Evolutionary conservation across 2,888 invertebrate species (phyloP), one percentile per base, ranked within the genome.

Genomic region (Aradus depressus): DNA sequence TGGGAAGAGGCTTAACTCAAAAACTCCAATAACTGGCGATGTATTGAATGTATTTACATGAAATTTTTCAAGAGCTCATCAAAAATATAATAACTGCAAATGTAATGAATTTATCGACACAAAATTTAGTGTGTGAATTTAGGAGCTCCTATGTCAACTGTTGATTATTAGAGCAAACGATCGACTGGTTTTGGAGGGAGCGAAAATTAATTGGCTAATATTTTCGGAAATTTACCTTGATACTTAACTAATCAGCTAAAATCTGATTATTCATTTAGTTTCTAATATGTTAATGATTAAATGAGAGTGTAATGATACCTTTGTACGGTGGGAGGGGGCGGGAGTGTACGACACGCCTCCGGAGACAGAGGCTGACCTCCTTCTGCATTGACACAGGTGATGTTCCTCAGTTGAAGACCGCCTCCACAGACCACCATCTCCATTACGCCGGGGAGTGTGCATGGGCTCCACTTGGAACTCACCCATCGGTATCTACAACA

Each of bases 381-480:
- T 3, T 71, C 68, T 10, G 59, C 55, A 28, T 71, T 68, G 8
- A 74, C 72, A 61, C 77, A 78, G 3, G 72, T 72, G 1, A 74
- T 72, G 41, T 73, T 73, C 2, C 77, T 64, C 16, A 74, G 65
- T 63, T 77, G 77, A 31, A 75, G 70, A 1, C 77, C 77, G 14
- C 76, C 77, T 2, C 77, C 77, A 56, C 77, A 77, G 10, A 64
- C 62, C 3, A 62, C 74, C 1, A 71, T 60, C 10, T 72, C 68
- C 2, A 74, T 69, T 3, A 68, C 68, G 53, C 74, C 72, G 1
- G 69, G 63, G 1, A 72, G 71, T 69, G 74, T 75, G 1, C 73
- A 70, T 0, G 71, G 72, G 0, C 73, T 70, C 23, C 74, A 74
- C 70, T 75, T 75, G 53, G 75, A 75, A 0, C 75, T 73, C 37